A percentile compares a stretch with the other conserved stretches of the same genome.
Conservation (phyloP, 2,797 vertebrate species). For the Allobates femoralis region DNA sequence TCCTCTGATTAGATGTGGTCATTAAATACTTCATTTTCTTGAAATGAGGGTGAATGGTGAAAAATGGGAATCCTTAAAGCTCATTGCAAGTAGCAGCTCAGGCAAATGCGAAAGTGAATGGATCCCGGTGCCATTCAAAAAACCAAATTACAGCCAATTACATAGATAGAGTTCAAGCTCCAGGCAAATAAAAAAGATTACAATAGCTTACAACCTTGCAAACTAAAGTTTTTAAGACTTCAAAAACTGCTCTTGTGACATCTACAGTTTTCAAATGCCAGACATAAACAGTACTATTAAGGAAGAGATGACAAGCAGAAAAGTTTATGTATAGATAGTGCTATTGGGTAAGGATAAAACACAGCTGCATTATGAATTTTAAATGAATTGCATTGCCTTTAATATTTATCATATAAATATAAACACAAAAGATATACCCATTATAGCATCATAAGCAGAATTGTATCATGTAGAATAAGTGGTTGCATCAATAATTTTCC, state of each 20-base stretch:
- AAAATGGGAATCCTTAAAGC: conserved; percentile 53
- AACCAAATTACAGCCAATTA: conserved; percentile 53
- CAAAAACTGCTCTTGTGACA: conserved; percentile 46
- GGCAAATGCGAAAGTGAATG: conserved; percentile 52
- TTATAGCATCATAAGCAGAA: conserved; percentile 37
- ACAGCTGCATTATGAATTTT: conserved; percentile 45
- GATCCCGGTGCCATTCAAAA: conserved; percentile 51
- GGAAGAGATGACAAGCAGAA: conserved; percentile 48
- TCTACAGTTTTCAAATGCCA: conserved; percentile 37
- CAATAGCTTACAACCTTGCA: conserved; percentile 51
- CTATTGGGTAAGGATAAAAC: conserved; percentile 24
- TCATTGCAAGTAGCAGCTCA: conserved; percentile 37
- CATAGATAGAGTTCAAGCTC: conserved; percentile 54
- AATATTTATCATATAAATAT: conserved; percentile 38
- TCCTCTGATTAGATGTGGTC: conserved; percentile 56
- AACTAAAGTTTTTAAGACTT: conserved; percentile 39
- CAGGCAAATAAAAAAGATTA: conserved; percentile 55
- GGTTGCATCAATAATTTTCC: conserved; percentile 17
- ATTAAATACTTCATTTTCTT: conserved; percentile 53
- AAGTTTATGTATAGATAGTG: conserved; percentile 34
- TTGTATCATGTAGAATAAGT: conserved; percentile 3
- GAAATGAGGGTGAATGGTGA: conserved; percentile 51
- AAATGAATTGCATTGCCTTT: conserved; percentile 27
- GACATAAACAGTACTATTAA: conserved; percentile 31
- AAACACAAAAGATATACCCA: conserved; percentile 12